Evolutionary conservation across 2,888 invertebrate species (phyloP).

Genomic region (Drosophila phalerata): DNA sequence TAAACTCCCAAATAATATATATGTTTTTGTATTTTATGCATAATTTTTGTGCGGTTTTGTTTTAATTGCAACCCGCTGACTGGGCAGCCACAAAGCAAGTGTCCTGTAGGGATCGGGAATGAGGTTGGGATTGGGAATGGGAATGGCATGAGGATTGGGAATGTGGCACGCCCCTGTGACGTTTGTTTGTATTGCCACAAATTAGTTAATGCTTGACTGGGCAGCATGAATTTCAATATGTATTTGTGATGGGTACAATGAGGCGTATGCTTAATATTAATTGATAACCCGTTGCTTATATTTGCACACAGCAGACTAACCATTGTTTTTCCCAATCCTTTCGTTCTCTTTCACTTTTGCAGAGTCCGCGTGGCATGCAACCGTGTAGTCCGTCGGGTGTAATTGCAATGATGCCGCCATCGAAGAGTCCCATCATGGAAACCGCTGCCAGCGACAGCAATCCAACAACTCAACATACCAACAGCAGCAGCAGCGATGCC

Average conservation of each 20-base stretch:
- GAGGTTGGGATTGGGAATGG: neutral
- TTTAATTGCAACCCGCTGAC: conserved; percentile 81
- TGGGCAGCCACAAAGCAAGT: conserved; percentile 60
- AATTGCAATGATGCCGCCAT: conserved; percentile 85
- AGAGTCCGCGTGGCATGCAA: conserved; percentile 86
- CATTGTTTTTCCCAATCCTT: conserved; percentile 21
- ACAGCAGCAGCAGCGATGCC: conserved; percentile 47
- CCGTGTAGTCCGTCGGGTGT: conserved; percentile 86
- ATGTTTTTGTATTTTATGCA: conserved; percentile 29
- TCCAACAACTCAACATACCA: conserved; percentile 27
- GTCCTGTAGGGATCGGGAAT: conserved; percentile 7
- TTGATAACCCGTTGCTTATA: conserved; percentile 81
- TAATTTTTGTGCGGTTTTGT: conserved; percentile 65
- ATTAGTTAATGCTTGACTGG: conserved; percentile 71
- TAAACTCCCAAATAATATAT: neutral
- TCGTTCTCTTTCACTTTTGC: conserved; percentile 21
- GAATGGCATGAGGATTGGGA: conserved; percentile 31
- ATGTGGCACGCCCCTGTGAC: conserved; percentile 74
- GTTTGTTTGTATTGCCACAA: conserved; percentile 70
- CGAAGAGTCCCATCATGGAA: conserved; percentile 86
- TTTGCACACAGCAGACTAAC: conserved; percentile 65
- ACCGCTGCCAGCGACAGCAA: conserved; percentile 82
- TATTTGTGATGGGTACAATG: conserved; percentile 37
- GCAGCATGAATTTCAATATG: conserved; percentile 1
- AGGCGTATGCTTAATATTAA: conserved; percentile 73